Conservation (phyloP, 1,140 invertebrate species). For the Pseudomyrmex cubaensis region DNA sequence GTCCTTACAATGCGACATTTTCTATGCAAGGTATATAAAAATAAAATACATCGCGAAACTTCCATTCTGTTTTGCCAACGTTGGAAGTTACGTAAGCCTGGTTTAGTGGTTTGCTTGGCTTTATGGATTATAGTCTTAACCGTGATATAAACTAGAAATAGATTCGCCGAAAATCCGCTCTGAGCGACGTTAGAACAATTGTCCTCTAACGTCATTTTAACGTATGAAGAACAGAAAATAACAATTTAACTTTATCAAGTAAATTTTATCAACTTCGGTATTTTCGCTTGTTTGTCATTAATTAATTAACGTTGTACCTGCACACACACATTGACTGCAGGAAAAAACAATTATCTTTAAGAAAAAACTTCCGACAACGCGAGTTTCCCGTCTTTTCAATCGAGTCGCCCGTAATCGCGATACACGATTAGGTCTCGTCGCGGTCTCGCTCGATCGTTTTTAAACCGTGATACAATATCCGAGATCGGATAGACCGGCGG, state of each 20-base stretch:
- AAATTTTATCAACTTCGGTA: background rate
- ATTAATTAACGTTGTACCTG: background rate
- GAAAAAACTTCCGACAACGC: background rate
- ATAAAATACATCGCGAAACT: background rate
- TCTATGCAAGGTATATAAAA: background rate
- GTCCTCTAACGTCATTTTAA: background rate
- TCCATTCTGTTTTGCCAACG: background rate
- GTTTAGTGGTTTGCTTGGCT: background rate
- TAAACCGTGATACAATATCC: constrained; percentile 26
- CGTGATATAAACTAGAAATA: background rate
- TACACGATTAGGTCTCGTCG: background rate
- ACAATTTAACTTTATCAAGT: no score
- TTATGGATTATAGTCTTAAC: background rate
- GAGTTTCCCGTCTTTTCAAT: background rate
- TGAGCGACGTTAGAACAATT: background rate
- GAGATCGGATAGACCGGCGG: constrained; percentile 15
- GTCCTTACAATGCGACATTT: background rate
- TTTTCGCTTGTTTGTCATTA: background rate
- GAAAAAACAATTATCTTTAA: background rate
- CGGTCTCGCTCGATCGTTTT: background rate
- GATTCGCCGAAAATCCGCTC: background rate
- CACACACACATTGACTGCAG: background rate
- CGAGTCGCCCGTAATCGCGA: background rate
- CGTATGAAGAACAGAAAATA: no score
- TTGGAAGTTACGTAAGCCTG: background rate